A percentile compares a stretch with the other conserved stretches of the same genome.
Evolutionary conservation across 2,113 vertebrate species (phyloP).

Genomic region (Paradoxurus hermaphroditus): DNA sequence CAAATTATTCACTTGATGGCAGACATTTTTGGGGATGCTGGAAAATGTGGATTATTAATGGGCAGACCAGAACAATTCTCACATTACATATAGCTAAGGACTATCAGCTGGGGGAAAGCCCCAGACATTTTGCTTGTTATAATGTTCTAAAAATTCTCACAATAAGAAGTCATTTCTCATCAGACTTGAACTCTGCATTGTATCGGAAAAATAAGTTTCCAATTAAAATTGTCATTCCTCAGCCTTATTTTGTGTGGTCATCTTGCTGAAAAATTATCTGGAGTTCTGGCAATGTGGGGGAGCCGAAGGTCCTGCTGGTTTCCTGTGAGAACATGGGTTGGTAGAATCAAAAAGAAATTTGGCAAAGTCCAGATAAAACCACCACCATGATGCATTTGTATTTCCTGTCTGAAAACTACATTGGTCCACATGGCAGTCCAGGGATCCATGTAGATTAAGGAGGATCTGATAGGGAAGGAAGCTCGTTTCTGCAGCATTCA

Average conservation of each 20-base stretch:
- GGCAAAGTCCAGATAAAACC: slow-evolving; percentile 28
- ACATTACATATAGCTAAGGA: slow-evolving; percentile 68
- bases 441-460: background rate
- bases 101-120: slow-evolving; percentile 50
- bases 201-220: slow-evolving; percentile 68
- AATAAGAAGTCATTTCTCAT: slow-evolving; percentile 70
- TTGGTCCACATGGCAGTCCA: background rate
- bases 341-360: slow-evolving; percentile 26
- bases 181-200: slow-evolving; percentile 39
- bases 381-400: background rate
- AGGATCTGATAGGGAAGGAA: background rate
- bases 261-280: slow-evolving; percentile 58
- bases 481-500: slow-evolving; percentile 21
- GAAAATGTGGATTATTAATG: slow-evolving; percentile 75
- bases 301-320: background rate
- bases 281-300: background rate
- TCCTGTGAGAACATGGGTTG: background rate
- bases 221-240: slow-evolving; percentile 72
- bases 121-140: slow-evolving; percentile 50
- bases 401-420: background rate
- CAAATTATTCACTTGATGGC: slow-evolving; percentile 69
- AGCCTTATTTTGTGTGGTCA: slow-evolving; percentile 69
- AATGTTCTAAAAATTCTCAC: slow-evolving; percentile 71
- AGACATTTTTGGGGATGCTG: slow-evolving; percentile 40
- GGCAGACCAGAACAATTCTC: slow-evolving; percentile 70